Conservation (phyloP, 2,113 vertebrate genomes). For the Herpetotheres cachinnans region DNA sequence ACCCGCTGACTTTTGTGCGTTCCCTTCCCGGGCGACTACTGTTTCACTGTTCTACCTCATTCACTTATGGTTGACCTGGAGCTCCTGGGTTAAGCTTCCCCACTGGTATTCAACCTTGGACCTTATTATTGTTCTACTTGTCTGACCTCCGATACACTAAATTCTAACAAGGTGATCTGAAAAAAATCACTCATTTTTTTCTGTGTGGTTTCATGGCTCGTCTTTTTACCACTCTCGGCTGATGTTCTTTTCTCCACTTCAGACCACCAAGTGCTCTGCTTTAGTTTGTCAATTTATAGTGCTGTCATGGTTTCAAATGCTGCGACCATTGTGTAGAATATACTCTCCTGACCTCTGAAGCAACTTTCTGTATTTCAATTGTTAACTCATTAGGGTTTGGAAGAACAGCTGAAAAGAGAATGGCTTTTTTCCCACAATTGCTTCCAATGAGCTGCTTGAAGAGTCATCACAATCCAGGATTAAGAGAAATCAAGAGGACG, state of each 20-base stretch:
- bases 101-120: conserved; percentile 73
- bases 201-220: conserved; percentile 65
- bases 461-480: conserved; percentile 30
- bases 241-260: conserved; percentile 69
- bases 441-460: conserved; percentile 60
- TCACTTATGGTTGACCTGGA: conserved; percentile 80
- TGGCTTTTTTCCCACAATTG: conserved; percentile 82
- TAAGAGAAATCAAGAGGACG: conserved; percentile 51
- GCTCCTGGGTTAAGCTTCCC: conserved; percentile 81
- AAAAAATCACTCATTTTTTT: conserved; percentile 66
- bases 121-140: conserved; percentile 68
- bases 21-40: conserved; percentile 46
- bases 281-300: conserved; percentile 86
- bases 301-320: conserved; percentile 88
- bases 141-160: conserved; percentile 67
- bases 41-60: conserved; percentile 62
- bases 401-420: conserved; percentile 73
- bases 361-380: conserved; percentile 82
- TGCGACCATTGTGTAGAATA: conserved; percentile 82
- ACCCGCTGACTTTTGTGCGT: conserved; percentile 63
- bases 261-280: conserved; percentile 74
- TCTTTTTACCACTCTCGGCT: conserved; percentile 65
- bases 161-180: conserved; percentile 75
- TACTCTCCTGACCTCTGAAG: conserved; percentile 78
- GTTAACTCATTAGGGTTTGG: conserved; percentile 82